Evolutionary conservation across 2,888 invertebrate genomes (phyloP), one percentile per base, ranked within the genome.

Genomic region (Tetramorium bicarinatum): DNA sequence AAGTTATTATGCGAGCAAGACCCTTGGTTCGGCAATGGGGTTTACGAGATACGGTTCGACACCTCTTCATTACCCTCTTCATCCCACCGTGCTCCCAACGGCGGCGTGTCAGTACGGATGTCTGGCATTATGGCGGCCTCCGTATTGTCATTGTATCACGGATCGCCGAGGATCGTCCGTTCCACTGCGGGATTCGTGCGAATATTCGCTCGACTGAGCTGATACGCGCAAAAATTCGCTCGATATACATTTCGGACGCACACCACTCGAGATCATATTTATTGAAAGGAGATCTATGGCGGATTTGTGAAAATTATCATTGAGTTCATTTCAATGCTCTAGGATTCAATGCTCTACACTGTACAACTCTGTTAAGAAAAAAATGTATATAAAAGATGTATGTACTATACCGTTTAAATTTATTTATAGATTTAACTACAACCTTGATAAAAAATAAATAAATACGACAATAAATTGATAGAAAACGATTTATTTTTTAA

Each of bases 21-120:
- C 92, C 93, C 92, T 92, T 87, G 91, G 86, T 87, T 87, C 91
- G 91, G 88, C 91, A 91, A 93, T 91, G 25, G 44, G 90, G 92
- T 93, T 94, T 92, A 93, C 91, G 90, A 92, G 90, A 92, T 91
- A 94, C 93, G 94, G 93, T 94, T 94, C 94, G 93, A 95, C 94
- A 93, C 94, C 94, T 95, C 94, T 93, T 94, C 93, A 93, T 94
- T 94, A 94, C 92, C 91, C 94, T 93, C 93, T 93, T 94, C 92
- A 90, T 89, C 88, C 89, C 89, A 82, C 84, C 82, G 85, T 87
- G 85, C 88, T 84, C 72, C 71, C 25, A 49, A 76, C 64, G 71
- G 85, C 61, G 76, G 71, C 80, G 86, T 90, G 85, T 89, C 89
- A 89, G 83, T 85, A 87, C 79, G 83, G 81, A 86, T 76, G 72